Conservation (phyloP, 2,888 invertebrate genomes). For the Pristionchus arcanus region DNA sequence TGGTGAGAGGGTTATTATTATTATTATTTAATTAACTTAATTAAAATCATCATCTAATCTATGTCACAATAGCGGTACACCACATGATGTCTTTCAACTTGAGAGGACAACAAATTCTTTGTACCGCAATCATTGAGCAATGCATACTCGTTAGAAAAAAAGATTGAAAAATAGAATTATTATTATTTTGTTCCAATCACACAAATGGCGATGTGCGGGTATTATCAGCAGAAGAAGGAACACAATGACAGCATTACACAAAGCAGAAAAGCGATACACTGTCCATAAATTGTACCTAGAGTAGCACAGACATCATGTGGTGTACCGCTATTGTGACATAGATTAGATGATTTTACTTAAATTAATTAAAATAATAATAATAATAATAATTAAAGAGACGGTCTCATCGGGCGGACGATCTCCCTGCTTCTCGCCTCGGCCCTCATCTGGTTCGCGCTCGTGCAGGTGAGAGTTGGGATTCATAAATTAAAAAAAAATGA, state of each 20-base stretch:
- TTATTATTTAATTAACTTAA: not conserved
- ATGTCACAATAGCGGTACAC: not conserved
- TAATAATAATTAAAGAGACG: slow-evolving; percentile 68
- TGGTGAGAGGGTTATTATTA: too few relatives aligned
- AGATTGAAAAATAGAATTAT: too few relatives aligned
- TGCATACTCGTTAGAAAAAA: too few relatives aligned
- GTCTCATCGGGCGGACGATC: slow-evolving; percentile 79
- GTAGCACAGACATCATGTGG: not conserved
- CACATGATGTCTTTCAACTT: not conserved
- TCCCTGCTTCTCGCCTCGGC: slow-evolving; percentile 82
- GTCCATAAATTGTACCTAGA: not conserved
- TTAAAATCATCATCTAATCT: slow-evolving; percentile 56
- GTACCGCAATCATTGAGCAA: too few relatives aligned
- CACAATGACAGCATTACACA: not conserved
- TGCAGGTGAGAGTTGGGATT: too few relatives aligned
- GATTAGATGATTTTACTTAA: slow-evolving; percentile 56
- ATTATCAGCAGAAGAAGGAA: not conserved
- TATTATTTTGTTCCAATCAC: too few relatives aligned
- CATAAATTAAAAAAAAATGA: too few relatives aligned
- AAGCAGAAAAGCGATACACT: not conserved
- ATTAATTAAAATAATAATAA: not conserved
- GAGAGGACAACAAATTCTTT: too few relatives aligned
- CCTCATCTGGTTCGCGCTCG: slow-evolving; percentile 88
- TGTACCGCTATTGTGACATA: not conserved
- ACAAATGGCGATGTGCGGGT: too few relatives aligned